A percentile compares a stretch with the other conserved stretches of the same genome.
phyloP scores from a whole-genome alignment of 2,113 vertebrate genomes.

The Hippocampus mohnikei region DNA sequence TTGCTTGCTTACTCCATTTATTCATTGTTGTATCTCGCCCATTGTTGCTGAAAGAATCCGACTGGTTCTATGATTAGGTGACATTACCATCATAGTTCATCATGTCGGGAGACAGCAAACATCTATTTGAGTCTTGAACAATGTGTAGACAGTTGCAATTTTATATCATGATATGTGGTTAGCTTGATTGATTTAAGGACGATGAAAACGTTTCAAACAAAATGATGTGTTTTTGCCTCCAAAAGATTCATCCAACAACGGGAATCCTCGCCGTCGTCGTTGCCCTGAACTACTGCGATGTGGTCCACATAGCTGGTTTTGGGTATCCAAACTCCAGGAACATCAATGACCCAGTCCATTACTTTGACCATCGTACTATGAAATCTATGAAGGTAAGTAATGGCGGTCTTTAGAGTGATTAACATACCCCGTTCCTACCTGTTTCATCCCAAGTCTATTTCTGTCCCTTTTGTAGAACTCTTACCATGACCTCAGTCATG shows the following conservation, averaged over 20 bases:
- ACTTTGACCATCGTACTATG: constrained; percentile 84
- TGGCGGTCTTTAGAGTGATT: not conserved
- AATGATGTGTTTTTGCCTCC: constrained; percentile 16
- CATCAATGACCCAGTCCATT: constrained; percentile 83
- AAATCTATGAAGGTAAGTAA: constrained; percentile 83
- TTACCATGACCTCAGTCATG: constrained; percentile 67
- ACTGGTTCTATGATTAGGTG: not conserved
- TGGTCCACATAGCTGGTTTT: constrained; percentile 88
- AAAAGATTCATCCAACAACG: constrained; percentile 81
- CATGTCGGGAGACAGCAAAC: not conserved
- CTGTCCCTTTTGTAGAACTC: constrained; percentile 60
- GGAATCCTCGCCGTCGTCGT: constrained; percentile 87
- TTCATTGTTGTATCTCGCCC: not conserved
- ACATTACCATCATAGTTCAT: not conserved
- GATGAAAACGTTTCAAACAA: not conserved
- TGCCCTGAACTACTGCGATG: constrained; percentile 89
- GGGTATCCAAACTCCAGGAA: constrained; percentile 79
- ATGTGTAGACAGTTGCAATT: not conserved
- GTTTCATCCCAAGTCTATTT: not conserved
- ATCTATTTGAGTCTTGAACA: not conserved
- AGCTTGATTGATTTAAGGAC: not conserved
- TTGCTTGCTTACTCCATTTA: too few species aligned
- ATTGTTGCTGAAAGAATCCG: not conserved
- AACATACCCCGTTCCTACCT: not conserved
- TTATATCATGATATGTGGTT: not conserved